Base-by-base conservation (phyloP, 2,888 invertebrate genomes). In the Chaetogeoica ovagalla region DNA sequence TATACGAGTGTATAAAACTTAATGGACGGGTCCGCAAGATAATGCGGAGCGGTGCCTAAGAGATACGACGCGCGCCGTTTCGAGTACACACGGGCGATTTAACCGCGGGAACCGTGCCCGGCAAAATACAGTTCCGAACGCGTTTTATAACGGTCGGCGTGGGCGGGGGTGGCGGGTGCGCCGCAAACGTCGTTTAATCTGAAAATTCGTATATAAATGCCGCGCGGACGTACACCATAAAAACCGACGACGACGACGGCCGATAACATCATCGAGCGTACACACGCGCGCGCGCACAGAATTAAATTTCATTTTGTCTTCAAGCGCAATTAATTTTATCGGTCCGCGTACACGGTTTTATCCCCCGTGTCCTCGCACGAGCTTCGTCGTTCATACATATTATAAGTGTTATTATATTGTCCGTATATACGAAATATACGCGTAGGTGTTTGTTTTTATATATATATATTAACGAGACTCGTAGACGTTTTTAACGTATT, bases 321-420 rank as follows among this genome's bases (percentile, higher is more conserved):
- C 77, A 77, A 70, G 79, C 79, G n/a, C 63, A 63, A 79, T 79
- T 79, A 79, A 79, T 79, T 79, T 79, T 79, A 79, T 71, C 57
- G 79, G 30, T 57, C 70, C 43, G n/a, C 37, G 52, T 69, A 37
- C 57, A 69, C 21, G 52, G 69, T 76, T 76, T 59, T 48, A 59
- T 59, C 43, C 66, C 19, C 59, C 75, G 23, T 30, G 43, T 48
- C 19, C 30, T 30, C 30, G 30, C 4, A 30, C 30, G 30, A 30
- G 30, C 30, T 30, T 30, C 30, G 30, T 30, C 4, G 30, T 30
- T 30, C 4, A 30, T 30, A 30, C 30, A 4, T 30, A 30, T 30
- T 30, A 30, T 30, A 2, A 30, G 1, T 30, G 4, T 30, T 30
- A 30, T 30, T 30, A 30, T 30, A 30, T 30, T 30, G 30, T 30